Evolutionary conservation across 1,140 invertebrate species (phyloP).

Genomic region (Caenorhabditis inopinata): DNA sequence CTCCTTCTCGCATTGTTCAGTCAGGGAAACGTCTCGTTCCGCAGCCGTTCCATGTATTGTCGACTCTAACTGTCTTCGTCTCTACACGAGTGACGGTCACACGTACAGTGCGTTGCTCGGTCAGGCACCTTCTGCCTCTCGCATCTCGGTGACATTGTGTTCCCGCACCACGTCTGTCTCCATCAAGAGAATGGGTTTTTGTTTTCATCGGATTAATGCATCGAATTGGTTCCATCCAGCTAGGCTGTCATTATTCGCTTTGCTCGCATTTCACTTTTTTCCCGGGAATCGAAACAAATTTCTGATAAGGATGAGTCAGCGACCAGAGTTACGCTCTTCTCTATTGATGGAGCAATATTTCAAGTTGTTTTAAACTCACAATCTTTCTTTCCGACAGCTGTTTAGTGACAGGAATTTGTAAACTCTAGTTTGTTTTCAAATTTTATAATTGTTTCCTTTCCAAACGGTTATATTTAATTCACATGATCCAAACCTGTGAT

Average conservation of each 20-base stretch:
- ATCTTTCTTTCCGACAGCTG: too few relatives aligned
- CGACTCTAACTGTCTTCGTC: background rate
- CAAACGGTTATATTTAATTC: too few relatives aligned
- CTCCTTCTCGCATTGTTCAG: background rate
- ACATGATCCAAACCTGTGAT: too few relatives aligned
- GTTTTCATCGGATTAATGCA: constrained; percentile 25
- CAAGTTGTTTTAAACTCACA: too few relatives aligned
- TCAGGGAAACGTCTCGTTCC: background rate
- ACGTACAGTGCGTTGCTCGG: constrained; percentile 23
- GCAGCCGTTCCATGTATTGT: constrained; percentile 24
- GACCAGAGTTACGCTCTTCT: background rate
- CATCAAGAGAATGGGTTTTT: background rate
- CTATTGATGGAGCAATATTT: background rate
- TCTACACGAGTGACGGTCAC: background rate
- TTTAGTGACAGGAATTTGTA: too few relatives aligned
- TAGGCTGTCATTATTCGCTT: background rate
- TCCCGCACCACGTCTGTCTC: constrained; percentile 17
- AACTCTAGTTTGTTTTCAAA: too few relatives aligned
- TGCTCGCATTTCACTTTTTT: background rate
- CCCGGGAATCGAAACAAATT: background rate
- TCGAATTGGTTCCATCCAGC: background rate
- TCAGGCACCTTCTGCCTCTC: background rate
- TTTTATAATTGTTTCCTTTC: too few relatives aligned
- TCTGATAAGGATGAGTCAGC: background rate
- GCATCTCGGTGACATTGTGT: constrained; percentile 25